Evolutionary conservation across 2,113 vertebrate genomes (phyloP).

Genomic region (Onychostruthus taczanowskii): DNA sequence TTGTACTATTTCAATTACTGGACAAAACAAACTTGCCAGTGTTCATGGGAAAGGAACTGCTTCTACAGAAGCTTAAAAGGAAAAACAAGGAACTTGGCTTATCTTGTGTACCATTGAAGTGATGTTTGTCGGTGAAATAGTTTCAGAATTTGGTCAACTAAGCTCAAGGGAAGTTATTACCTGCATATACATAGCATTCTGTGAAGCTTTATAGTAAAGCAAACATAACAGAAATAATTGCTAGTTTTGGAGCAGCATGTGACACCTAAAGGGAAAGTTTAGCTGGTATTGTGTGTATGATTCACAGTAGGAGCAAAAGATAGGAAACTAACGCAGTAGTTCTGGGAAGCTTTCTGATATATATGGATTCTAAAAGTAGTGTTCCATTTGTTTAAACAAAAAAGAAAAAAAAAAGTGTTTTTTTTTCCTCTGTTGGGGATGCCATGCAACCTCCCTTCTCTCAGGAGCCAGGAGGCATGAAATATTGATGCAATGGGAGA

Average conservation of each 20-base stretch:
- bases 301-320: background rate
- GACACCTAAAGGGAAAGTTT: background rate
- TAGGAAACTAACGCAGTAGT: background rate
- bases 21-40: background rate
- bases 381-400: background rate
- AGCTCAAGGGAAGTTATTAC: background rate
- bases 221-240: background rate
- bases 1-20: constrained; percentile 8
- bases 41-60: background rate
- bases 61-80: background rate
- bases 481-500: constrained; percentile 24
- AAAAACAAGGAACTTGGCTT: background rate
- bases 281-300: background rate
- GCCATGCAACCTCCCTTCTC: background rate
- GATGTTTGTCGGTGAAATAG: background rate
- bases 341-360: background rate
- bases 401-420: background rate
- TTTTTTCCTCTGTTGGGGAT: background rate
- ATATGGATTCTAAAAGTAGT: background rate
- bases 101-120: background rate
- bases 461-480: background rate
- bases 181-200: background rate
- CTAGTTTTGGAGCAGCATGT: background rate
- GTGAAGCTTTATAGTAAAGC: background rate
- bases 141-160: background rate